Evolutionary conservation across 1,140 invertebrate species (phyloP).

Genomic region (Diachasmimorpha longicaudata): DNA sequence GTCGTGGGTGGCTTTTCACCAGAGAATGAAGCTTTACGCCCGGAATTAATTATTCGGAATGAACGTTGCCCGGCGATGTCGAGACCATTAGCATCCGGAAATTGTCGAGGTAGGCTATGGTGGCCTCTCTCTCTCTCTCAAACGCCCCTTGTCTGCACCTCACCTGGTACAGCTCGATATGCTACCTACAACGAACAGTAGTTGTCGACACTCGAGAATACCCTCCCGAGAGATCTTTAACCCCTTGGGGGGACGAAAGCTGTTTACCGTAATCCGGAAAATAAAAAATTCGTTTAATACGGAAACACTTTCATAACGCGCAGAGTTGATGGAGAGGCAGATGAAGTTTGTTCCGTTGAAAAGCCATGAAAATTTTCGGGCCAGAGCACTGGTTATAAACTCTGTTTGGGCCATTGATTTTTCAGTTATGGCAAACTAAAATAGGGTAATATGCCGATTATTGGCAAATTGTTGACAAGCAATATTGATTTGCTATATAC

Average conservation of each 20-base stretch:
- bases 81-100: constrained; percentile 60
- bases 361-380: not conserved
- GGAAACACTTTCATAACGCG: not conserved
- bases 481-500: not conserved
- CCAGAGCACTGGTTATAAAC: no score
- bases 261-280: not conserved
- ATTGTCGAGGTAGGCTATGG: constrained; percentile 43
- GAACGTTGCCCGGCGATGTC: constrained; percentile 46
- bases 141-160: not conserved
- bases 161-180: constrained; percentile 10
- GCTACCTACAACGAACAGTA: not conserved
- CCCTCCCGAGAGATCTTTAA: not conserved
- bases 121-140: not conserved
- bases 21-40: constrained; percentile 34
- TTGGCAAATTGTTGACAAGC: not conserved
- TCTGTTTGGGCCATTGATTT: no score
- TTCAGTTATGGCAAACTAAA: no score
- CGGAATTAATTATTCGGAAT: constrained; percentile 60
- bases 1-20: not conserved
- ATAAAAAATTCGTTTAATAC: not conserved
- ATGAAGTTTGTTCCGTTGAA: not conserved
- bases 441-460: not conserved
- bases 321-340: not conserved
- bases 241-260: not conserved
- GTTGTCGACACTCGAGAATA: not conserved